Conservation (phyloP, 2,113 vertebrate species). For the Cyprinodon brontotheroides region DNA sequence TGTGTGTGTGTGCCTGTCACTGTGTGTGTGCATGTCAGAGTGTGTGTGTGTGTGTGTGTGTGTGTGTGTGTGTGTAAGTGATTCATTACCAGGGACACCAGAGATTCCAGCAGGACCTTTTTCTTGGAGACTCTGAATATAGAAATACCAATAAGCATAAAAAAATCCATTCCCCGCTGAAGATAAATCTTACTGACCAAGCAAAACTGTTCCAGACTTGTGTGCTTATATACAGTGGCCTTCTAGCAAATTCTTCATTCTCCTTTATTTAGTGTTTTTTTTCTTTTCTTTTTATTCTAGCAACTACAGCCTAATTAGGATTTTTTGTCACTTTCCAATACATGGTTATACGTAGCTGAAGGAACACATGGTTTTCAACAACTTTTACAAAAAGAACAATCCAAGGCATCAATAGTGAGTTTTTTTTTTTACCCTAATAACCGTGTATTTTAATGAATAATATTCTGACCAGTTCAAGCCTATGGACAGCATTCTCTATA, state of each 20-base stretch:
- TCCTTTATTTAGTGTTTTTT: background rate
- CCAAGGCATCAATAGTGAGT: no score
- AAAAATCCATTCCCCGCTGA: constrained; percentile 20
- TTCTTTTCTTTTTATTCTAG: background rate
- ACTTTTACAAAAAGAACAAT: background rate
- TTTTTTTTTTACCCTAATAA: background rate
- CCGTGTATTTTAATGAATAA: no score
- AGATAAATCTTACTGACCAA: constrained; percentile 34
- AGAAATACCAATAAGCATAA: constrained; percentile 30
- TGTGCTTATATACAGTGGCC: background rate
- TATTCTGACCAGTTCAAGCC: no score
- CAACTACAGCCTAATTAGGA: background rate
- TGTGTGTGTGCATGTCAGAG: constrained; percentile 20
- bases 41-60: constrained; percentile 20
- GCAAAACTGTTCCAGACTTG: constrained; percentile 30
- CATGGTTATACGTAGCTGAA: background rate
- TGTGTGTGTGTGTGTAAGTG: constrained; percentile 14
- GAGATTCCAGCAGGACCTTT: constrained; percentile 20
- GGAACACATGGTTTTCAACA: background rate
- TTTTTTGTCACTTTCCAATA: background rate
- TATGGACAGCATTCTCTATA: no score
- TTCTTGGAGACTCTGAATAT: constrained; percentile 32
- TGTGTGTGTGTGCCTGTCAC: no score
- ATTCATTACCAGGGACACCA: constrained; percentile 19
- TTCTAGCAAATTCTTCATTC: background rate